These are phyloP conservation scores for Butastur rufipennis DNA, from an alignment of 2,113 vertebrate species.

Conservation along the genomic window DNA sequence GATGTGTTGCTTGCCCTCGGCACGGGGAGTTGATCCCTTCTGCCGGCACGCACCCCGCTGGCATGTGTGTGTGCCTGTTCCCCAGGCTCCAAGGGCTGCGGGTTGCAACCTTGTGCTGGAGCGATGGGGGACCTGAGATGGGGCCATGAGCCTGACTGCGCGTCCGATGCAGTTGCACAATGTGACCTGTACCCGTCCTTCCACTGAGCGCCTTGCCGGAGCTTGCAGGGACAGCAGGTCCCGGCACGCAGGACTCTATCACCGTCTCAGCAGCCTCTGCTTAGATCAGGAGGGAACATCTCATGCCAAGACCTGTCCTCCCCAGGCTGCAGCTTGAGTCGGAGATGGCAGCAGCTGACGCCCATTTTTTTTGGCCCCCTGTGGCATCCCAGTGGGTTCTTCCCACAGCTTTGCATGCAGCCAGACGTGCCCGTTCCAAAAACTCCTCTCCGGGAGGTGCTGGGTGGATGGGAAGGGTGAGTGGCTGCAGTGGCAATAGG, in stretches of 20 bases:
- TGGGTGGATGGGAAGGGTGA: not conserved
- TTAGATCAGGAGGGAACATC: not conserved
- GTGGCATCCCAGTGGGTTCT: not conserved
- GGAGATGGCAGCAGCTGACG: not conserved
- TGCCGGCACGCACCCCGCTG: fast-evolving
- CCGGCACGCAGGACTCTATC: not conserved
- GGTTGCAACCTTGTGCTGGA: not conserved
- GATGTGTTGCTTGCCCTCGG: not conserved
- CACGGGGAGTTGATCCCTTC: not conserved
- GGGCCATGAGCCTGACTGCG: not conserved
- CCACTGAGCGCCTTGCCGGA: not conserved
- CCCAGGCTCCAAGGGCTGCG: fast-evolving
- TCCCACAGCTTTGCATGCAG: not conserved
- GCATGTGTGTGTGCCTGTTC: not conserved
- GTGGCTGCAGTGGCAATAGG: not conserved
- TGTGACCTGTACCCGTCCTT: not conserved
- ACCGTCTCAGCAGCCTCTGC: conserved; percentile 9
- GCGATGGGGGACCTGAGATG: not conserved
- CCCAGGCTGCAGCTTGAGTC: not conserved
- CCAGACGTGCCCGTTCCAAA: not conserved
- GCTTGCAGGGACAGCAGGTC: conserved; percentile 17
- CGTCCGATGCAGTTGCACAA: not conserved
- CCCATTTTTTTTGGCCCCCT: not conserved
- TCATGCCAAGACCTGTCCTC: conserved; percentile 50
- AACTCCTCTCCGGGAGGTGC: not conserved